These are phyloP conservation scores for Nebria brevicollis DNA, from an alignment of 2,888 invertebrate genomes.

Conservation along the genomic window DNA sequence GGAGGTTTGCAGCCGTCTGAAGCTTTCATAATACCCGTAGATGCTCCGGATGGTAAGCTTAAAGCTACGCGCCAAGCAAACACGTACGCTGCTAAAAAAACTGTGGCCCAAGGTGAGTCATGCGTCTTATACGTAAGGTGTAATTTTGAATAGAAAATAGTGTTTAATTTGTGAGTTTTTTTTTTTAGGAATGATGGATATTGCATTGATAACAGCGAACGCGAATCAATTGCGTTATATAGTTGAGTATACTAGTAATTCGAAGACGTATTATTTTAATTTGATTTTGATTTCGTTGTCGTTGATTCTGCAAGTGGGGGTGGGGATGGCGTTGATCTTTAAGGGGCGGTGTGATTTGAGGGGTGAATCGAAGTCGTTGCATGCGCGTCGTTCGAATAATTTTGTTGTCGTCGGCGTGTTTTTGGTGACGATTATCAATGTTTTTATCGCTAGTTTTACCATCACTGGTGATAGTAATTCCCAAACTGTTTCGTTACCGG, in stretches of 20 bases:
- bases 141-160: too few relatives aligned
- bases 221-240: conserved; percentile 76
- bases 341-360: conserved; percentile 69
- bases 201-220: conserved; percentile 76
- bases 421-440: conserved; percentile 74
- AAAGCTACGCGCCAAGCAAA: conserved; percentile 53
- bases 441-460: conserved; percentile 73
- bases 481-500: too few relatives aligned
- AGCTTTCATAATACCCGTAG: conserved; percentile 37
- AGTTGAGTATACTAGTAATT: conserved; percentile 68
- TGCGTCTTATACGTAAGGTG: too few relatives aligned
- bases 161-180: background rate
- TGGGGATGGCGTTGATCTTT: conserved; percentile 71
- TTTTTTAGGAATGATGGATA: conserved; percentile 73
- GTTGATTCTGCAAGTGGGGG: conserved; percentile 71
- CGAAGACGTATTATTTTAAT: conserved; percentile 69
- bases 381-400: conserved; percentile 69
- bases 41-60: conserved; percentile 30
- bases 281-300: conserved; percentile 69
- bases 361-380: conserved; percentile 63
- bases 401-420: conserved; percentile 72
- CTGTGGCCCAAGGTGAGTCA: conserved; percentile 65
- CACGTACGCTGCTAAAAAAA: conserved; percentile 69
- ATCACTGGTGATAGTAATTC: conserved; percentile 54
- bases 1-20: conserved; percentile 26